Evolutionary conservation across 2,797 vertebrate species (phyloP).

Genomic region (Scyliorhinus canicula): DNA sequence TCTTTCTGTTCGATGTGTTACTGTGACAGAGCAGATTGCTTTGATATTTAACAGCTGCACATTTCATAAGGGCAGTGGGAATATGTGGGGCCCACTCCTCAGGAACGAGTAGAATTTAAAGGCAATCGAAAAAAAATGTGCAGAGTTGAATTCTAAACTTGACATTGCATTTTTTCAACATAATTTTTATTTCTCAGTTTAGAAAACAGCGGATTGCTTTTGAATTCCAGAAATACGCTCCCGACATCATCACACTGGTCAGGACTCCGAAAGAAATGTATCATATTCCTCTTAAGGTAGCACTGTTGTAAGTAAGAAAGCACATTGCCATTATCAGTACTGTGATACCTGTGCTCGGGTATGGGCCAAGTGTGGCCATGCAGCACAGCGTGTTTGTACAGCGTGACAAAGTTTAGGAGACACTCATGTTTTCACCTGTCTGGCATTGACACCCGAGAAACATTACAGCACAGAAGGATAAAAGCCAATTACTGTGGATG

Average conservation of each 20-base stretch:
- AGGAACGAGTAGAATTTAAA: neutral
- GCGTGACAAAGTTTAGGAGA: neutral
- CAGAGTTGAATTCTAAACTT: neutral
- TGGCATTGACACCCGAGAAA: neutral
- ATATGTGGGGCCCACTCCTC: neutral
- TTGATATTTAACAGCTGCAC: neutral
- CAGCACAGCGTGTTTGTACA: neutral
- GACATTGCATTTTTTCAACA: neutral
- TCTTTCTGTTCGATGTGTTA: neutral
- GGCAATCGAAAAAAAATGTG: neutral
- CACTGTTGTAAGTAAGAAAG: constrained; percentile 73
- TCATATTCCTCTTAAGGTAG: constrained; percentile 90
- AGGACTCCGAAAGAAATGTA: constrained; percentile 85
- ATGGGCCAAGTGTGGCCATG: neutral
- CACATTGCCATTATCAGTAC: constrained; percentile 16
- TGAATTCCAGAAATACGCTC: constrained; percentile 80
- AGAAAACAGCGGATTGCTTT: constrained; percentile 86
- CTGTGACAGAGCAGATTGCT: neutral
- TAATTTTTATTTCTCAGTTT: constrained; percentile 64
- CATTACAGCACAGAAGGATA: neutral
- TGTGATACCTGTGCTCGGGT: neutral
- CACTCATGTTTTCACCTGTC: neutral
- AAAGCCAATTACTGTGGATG: too few relatives aligned
- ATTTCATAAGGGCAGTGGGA: neutral
- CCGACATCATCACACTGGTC: constrained; percentile 83